Evolutionary conservation across 92 coral and sea anemone genomes (phyloP), one percentile per base, ranked within the genome.

Genomic region (Umimayanthus kanabou): DNA sequence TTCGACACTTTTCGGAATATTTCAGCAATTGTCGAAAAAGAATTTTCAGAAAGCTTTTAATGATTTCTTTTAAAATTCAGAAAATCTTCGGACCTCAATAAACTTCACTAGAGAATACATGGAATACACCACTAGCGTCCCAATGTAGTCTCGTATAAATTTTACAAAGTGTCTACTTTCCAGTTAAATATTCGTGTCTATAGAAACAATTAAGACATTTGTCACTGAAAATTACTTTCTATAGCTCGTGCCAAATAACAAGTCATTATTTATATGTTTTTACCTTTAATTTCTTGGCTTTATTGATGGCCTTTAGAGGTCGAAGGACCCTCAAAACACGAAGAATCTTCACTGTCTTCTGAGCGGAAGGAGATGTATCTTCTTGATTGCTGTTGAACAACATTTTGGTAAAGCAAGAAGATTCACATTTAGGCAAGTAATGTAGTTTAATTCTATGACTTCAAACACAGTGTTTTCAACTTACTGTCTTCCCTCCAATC

Each of bases 291-390:
- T 97, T 97, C 91, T 94, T 92, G 64, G 99, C 98, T 90, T 97
- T 97, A 93, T 97, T 97, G 81, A 97, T 96, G 53, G 99, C 99
- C 81, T 97, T 97, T 73, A 97, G 94, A 7, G 99, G 99, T 81
- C 99, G 95, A 74, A 97, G 97, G 39, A 97, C 99, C 89, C 99
- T 94, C 82, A 97, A 94, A 58, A 97, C 99, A 50, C 99, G 99
- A 83, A 97, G 91, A 80, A 97, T 95, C 89, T 97, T 97, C 6
- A 97, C 99, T 3, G 90, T 89, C 86, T 97, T 97, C 88, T 92
- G 96, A 2, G 99, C 92, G 39, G 86, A 80, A 25, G 90, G 66
- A 22, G 93, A 89, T 28, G 95, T 80, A 84, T 88, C 88, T 74
- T 85, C 85, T 40, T 93, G 89, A 33, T 86, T 91, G 73, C 93